Evolutionary conservation across 2,797 vertebrate genomes (phyloP).

Genomic region (Florisuga fusca): DNA sequence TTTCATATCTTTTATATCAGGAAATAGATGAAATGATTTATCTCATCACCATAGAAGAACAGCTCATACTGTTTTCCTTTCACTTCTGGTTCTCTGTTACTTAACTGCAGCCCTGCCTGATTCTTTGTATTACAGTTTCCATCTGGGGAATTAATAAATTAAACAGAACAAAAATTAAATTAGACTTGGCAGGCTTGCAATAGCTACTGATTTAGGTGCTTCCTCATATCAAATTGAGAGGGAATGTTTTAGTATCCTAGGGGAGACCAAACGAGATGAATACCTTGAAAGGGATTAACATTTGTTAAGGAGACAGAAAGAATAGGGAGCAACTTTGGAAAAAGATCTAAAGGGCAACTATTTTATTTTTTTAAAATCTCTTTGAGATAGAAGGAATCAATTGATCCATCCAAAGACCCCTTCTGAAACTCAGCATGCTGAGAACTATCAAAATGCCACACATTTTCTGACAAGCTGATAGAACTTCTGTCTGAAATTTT

Average conservation of each 20-base stretch:
- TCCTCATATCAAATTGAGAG: conserved; percentile 31
- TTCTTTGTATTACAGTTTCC: conserved; percentile 42
- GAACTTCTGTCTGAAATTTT: neutral
- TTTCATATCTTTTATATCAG: conserved; percentile 36
- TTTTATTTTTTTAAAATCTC: neutral
- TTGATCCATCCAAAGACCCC: neutral
- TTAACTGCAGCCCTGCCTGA: neutral
- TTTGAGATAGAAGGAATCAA: neutral
- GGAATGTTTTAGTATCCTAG: conserved; percentile 15
- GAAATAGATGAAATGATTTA: conserved; percentile 60
- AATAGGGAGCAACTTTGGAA: neutral
- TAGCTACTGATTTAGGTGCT: conserved; percentile 52
- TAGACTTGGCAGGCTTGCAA: conserved; percentile 33
- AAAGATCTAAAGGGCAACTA: neutral
- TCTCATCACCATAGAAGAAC: conserved; percentile 21
- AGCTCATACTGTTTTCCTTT: conserved; percentile 30
- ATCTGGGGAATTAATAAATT: conserved; percentile 57
- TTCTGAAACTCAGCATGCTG: neutral
- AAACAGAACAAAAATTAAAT: conserved; percentile 61
- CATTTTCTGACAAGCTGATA: neutral
- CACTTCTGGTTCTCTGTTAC: conserved; percentile 20
- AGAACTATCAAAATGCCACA: neutral
- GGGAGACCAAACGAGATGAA: conserved; percentile 27
- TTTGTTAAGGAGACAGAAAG: conserved; percentile 30
- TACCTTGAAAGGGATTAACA: conserved; percentile 44